Evolutionary conservation across 2,888 invertebrate genomes (phyloP), one percentile per base, ranked within the genome.

Genomic region (Lamellibrachia columna): DNA sequence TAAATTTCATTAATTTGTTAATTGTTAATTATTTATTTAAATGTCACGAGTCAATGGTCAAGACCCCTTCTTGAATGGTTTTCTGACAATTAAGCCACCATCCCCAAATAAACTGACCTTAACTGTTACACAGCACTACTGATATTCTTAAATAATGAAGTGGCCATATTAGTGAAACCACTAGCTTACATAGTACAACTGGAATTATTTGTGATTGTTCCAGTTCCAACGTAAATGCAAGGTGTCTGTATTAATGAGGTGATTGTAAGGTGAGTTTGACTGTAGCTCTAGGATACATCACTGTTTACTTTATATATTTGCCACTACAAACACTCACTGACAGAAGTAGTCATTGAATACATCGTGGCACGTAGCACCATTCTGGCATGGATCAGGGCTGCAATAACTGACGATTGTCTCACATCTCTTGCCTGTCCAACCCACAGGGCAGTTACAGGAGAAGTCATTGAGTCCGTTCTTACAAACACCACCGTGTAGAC

Each of bases 391-490:
- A 75, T 22, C n/a, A n/a, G 75, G 75, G 75, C 75, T 75, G 22
- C 75, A 75, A 22, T 75, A 75, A 22, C 75, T 75, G 75, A 22
- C n/a, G 75, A 75, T 75, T 2, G 11, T 75, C 1, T 75, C 22
- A 75, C 75, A 75, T 22, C 75, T 75, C 22, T 22, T n/a, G 75
- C 75, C 75, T 6, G 75, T 22, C 75, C 75, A 75, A 22, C 53
- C 53, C 15, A 22, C 91, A 15, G 11, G 11, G 22, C 52, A 53
- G 22, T 22, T 15, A 22, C 91, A 91, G 2, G 91, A 53, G 91
- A 91, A 91, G 15, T 53, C n/a, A n/a, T 75, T 75, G 75, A 75
- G n/a, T 75, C n/a, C 22, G 22, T 91, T 28, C 91, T 91, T n/a
- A 53, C 53, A 91, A n/a, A 15, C 6, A 52, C 52, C 91, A 22